Evolutionary conservation across 2,888 invertebrate genomes (phyloP).

Genomic region (Drosophila multiciliata): DNA sequence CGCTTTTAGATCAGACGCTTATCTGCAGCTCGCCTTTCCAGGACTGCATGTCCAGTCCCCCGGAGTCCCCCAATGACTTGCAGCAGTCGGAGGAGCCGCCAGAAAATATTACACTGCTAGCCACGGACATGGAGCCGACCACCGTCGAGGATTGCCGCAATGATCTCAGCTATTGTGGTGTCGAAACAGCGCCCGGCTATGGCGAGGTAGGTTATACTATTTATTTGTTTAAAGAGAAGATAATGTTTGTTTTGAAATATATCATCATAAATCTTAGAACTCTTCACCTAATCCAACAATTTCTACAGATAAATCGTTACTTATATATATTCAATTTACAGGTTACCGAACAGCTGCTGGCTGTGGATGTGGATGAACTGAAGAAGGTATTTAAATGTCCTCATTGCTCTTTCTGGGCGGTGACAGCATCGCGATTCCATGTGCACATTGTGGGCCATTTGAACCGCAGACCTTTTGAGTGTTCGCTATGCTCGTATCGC

Average conservation of each 20-base stretch:
- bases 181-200: slow-evolving; percentile 86
- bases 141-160: slow-evolving; percentile 62
- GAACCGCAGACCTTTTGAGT: slow-evolving; percentile 97
- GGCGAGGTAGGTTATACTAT: slow-evolving; percentile 82
- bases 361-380: slow-evolving; percentile 87
- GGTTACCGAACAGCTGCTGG: slow-evolving; percentile 87
- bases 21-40: slow-evolving; percentile 59
- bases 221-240: neutral
- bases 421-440: slow-evolving; percentile 96
- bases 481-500: slow-evolving; percentile 96
- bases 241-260: neutral
- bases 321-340: slow-evolving; percentile 43
- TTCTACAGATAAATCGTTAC: neutral
- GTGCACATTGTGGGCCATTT: slow-evolving; percentile 97
- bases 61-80: slow-evolving; percentile 54
- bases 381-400: slow-evolving; percentile 96
- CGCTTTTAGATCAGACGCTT: slow-evolving; percentile 10
- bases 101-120: slow-evolving; percentile 37
- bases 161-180: slow-evolving; percentile 85
- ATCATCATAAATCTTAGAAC: neutral
- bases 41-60: slow-evolving; percentile 43
- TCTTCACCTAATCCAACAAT: neutral
- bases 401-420: slow-evolving; percentile 96
- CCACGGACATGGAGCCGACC: slow-evolving; percentile 39
- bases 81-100: slow-evolving; percentile 45